phyloP scores from a whole-genome alignment of 2,113 vertebrate species.

The Callionymus lyra region DNA sequence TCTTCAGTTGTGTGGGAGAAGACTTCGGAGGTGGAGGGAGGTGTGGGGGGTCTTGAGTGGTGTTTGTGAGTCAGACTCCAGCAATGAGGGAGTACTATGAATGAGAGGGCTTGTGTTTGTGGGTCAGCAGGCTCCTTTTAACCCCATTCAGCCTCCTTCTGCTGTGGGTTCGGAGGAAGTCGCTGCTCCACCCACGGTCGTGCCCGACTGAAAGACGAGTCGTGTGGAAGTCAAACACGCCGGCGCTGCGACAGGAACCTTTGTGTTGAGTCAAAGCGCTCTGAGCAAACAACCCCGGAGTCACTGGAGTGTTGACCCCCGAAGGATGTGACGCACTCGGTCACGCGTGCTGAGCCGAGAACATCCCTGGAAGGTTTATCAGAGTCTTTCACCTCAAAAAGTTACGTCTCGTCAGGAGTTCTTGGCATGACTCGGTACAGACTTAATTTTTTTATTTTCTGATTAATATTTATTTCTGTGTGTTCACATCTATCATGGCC shows the following conservation, averaged over 20 bases:
- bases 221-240: conserved; percentile 31
- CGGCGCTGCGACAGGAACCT: conserved; percentile 23
- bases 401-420: no score
- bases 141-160: conserved; percentile 32
- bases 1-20: conserved; percentile 30
- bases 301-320: conserved; percentile 30
- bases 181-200: conserved; percentile 22
- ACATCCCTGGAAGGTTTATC: no score
- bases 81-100: conserved; percentile 67
- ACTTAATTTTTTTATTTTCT: no score
- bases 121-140: conserved; percentile 53
- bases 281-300: conserved; percentile 14
- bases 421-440: no score
- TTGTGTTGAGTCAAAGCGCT: conserved; percentile 17
- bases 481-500: no score
- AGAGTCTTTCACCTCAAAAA: no score
- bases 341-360: conserved; percentile 20
- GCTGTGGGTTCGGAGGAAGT: conserved; percentile 34
- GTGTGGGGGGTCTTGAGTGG: conserved; percentile 19
- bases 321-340: conserved; percentile 16
- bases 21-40: background rate
- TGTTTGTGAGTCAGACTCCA: conserved; percentile 61
- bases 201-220: conserved; percentile 35
- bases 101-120: conserved; percentile 59
- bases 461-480: no score